A percentile compares a stretch with the other conserved stretches of the same genome.
phyloP scores from a whole-genome alignment of 53 echinoderm and acorn worm genomes.

The Glandiceps talaboti region DNA sequence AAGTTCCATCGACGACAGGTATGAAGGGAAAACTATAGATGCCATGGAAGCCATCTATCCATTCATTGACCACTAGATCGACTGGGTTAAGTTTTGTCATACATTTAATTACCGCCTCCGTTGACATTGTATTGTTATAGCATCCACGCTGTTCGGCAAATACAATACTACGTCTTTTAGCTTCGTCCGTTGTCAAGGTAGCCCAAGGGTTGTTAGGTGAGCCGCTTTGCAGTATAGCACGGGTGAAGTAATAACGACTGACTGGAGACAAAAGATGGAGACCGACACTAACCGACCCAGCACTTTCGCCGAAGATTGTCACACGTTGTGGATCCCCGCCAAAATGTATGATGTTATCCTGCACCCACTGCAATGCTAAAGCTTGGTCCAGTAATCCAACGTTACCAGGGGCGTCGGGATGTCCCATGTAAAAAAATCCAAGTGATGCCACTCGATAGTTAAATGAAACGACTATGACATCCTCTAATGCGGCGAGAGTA shows the following conservation, averaged over 20 bases:
- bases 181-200: conserved; percentile 51
- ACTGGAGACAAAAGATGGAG: conserved; percentile 64
- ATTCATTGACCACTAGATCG: conserved; percentile 25
- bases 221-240: conserved; percentile 74
- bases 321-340: conserved; percentile 74
- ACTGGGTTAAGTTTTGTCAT: conserved; percentile 22
- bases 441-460: conserved; percentile 73
- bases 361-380: conserved; percentile 75
- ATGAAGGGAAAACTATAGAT: conserved; percentile 56
- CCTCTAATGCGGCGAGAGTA: conserved; percentile 60
- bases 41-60: conserved; percentile 17
- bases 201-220: conserved; percentile 70
- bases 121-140: conserved; percentile 21
- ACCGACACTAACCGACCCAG: conserved; percentile 77
- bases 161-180: conserved; percentile 32
- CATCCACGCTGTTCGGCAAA: conserved; percentile 38
- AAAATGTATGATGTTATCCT: conserved; percentile 69
- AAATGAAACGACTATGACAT: conserved; percentile 81
- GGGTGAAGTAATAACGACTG: conserved; percentile 47
- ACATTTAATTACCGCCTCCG: conserved; percentile 38
- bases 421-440: conserved; percentile 65
- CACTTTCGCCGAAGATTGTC: conserved; percentile 90
- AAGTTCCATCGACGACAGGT: conserved; percentile 77
- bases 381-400: conserved; percentile 71
- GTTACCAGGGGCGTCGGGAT: conserved; percentile 63